Evolutionary conservation across 2,888 invertebrate species (phyloP), one percentile per base, ranked within the genome.

Genomic region (Bursaphelenchus okinawaensis): DNA sequence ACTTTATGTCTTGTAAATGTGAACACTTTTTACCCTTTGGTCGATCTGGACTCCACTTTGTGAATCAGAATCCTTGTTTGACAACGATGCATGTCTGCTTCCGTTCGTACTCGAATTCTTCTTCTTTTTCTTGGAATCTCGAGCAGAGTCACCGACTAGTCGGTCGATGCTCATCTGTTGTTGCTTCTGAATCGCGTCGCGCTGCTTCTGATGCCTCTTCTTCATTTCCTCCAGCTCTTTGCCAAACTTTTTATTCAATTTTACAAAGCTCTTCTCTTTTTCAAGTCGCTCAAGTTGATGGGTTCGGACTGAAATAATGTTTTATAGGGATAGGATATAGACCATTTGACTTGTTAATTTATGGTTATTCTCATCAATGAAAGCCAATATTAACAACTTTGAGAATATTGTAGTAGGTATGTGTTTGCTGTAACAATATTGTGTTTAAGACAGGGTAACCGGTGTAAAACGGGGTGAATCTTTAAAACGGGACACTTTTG

Each of bases 151-250:
- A 8, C 73, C 70, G 59, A 82, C 71, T 29, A 82, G 63, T 62
- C 81, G 81, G 62, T 82, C 82, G 51, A 81, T 79, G 65, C 70
- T 79, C 50, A 74, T 72, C 74, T 82, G 81, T 74, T 82, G 85
- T 65, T 84, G 84, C 70, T 84, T 94, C 85, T 96, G 95, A 83
- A 96, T 88, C 27, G 89, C 85, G 81, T 90, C 87, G 83, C 92
- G 89, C 84, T 96, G 95, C 83, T 98, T 98, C 73, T 90, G 88
- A 80, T 96, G 95, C 63, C 90, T 89, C 83, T 94, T 95, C 83
- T 90, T 71, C 85, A 95, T 86, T 6, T 91, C 87, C 66, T 96
- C 96, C 69, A 92, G 83, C 78, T 98, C 96, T 82, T 98, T 98
- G 84, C 92, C 91, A 82, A 96, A 94, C 83, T 95, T 96, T 79